A percentile compares a stretch with the other conserved stretches of the same genome.
These are phyloP conservation scores for Centrocercus urophasianus DNA, from an alignment of 2,113 vertebrate genomes.

Conservation along the genomic window DNA sequence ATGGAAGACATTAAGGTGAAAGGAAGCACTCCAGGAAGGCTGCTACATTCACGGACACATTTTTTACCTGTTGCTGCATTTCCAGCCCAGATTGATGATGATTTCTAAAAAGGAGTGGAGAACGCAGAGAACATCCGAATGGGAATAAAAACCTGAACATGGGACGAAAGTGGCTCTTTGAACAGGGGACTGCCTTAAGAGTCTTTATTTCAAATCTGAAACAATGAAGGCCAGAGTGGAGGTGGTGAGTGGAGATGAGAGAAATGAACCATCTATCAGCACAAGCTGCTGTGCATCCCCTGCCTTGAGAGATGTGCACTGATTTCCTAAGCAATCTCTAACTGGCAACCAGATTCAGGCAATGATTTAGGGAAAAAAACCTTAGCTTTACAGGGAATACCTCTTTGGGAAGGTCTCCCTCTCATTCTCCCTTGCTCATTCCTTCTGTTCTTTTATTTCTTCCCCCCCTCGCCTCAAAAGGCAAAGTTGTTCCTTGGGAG, in stretches of 20 bases:
- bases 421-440: conserved; percentile 50
- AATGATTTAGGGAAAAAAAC: conserved; percentile 63
- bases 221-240: conserved; percentile 55
- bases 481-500: conserved; percentile 52
- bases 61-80: not conserved
- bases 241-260: conserved; percentile 28
- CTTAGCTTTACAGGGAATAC: conserved; percentile 59
- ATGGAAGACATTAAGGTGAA: not conserved
- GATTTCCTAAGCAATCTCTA: conserved; percentile 47
- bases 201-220: conserved; percentile 21
- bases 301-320: conserved; percentile 31
- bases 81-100: conserved; percentile 21
- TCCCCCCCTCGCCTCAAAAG: conserved; percentile 21
- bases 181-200: not conserved
- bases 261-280: conserved; percentile 32
- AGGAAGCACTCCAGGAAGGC: not conserved
- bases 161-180: conserved; percentile 51
- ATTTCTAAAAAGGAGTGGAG: conserved; percentile 31
- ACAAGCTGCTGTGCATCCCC: not conserved
- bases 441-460: conserved; percentile 48
- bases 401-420: conserved; percentile 59
- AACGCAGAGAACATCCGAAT: not conserved
- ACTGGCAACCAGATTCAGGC: conserved; percentile 21
- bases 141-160: conserved; percentile 24
- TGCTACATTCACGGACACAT: not conserved